A percentile compares a stretch with the other conserved stretches of the same genome.
Evolutionary conservation across 2,797 vertebrate genomes (phyloP).

Genomic region (Parambassis ranga): DNA sequence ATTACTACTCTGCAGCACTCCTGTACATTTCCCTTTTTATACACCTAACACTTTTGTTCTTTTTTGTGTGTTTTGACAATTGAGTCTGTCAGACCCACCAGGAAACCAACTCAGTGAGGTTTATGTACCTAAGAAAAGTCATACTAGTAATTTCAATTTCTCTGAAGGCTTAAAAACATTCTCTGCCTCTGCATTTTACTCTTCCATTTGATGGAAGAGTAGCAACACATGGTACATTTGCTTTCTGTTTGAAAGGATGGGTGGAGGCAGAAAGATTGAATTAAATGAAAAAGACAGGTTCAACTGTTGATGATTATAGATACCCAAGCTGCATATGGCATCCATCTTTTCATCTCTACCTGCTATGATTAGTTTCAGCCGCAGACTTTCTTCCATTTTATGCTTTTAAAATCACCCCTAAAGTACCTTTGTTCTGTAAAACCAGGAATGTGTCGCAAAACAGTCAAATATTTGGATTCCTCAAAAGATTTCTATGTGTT

Average conservation of each 20-base stretch:
- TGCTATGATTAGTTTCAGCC: constrained; percentile 10
- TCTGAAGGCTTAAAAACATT: constrained; percentile 59
- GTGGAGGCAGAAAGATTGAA: not conserved
- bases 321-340: not conserved
- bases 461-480: constrained; percentile 1
- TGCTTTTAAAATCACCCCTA: not conserved
- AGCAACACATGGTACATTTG: constrained; percentile 45
- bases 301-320: constrained; percentile 10
- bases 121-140: constrained; percentile 71
- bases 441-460: constrained; percentile 10
- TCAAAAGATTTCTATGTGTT: constrained; percentile 8
- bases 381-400: not conserved
- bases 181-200: constrained; percentile 46
- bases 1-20: constrained; percentile 33
- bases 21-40: constrained; percentile 22
- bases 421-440: not conserved
- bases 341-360: constrained; percentile 10
- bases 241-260: constrained; percentile 29
- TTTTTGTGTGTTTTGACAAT: constrained; percentile 63
- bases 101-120: constrained; percentile 55
- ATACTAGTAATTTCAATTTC: constrained; percentile 69
- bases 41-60: no score
- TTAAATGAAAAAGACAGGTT: not conserved
- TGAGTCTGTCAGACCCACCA: constrained; percentile 52
- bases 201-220: constrained; percentile 39